phyloP scores from a whole-genome alignment of 2,888 invertebrate species.

The Microchrysa polita region DNA sequence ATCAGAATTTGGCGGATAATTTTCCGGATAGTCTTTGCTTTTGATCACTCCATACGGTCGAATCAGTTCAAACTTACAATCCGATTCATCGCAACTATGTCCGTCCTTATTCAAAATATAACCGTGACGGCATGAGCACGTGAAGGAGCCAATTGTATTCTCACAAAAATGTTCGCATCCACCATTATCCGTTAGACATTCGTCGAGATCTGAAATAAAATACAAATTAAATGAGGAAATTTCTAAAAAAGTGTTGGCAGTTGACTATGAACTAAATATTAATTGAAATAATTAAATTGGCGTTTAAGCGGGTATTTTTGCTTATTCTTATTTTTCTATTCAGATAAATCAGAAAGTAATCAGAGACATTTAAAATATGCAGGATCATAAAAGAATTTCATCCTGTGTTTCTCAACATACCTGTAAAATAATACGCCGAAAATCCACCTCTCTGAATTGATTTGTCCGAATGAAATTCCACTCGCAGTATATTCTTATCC shows the following conservation, averaged over 20 bases:
- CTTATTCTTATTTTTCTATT: no score
- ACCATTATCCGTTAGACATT: conserved; percentile 94
- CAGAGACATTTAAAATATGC: no score
- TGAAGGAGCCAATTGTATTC: conserved; percentile 92
- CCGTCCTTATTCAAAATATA: conserved; percentile 94
- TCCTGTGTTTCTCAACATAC: conserved; percentile 65
- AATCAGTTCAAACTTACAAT: conserved; percentile 94
- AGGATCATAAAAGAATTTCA: no score
- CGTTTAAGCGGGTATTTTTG: no score
- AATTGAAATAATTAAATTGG: no score
- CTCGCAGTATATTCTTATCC: conserved; percentile 87
- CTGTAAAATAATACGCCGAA: conserved; percentile 90
- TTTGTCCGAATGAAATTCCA: conserved; percentile 94
- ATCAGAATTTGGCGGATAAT: conserved; percentile 88
- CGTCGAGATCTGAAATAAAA: conserved; percentile 83
- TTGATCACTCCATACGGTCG: conserved; percentile 84
- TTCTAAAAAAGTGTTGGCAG: no score
- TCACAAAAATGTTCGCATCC: conserved; percentile 97
- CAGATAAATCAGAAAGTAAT: no score
- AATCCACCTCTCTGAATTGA: conserved; percentile 98
- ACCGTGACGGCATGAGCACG: conserved; percentile 95
- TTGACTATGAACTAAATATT: no score
- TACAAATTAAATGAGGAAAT: conserved; percentile 6
- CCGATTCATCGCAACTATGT: conserved; percentile 97
- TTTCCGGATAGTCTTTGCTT: conserved; percentile 91